Evolutionary conservation across 2,888 invertebrate species (phyloP), one percentile per base, ranked within the genome.

Genomic region (Archaeoteleia sp.): DNA sequence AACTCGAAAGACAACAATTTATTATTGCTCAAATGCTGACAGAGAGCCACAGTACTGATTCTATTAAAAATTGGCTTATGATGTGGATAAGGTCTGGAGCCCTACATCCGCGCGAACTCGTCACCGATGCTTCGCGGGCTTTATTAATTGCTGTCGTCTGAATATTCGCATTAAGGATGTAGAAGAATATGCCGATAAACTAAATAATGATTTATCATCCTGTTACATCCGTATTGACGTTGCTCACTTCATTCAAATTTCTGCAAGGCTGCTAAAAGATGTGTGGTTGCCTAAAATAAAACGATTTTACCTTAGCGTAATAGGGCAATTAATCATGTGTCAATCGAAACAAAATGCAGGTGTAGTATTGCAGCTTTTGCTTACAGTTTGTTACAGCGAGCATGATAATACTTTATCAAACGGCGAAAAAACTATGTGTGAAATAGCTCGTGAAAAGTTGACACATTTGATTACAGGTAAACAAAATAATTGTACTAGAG

Each of bases 21-120:
- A 49, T 69, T 9, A 65, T 74, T 5, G 42, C 49, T 4, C 71
- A 74, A 58, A 71, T 75, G 74, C 12, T 73, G 8, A 51, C 49
- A 1, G 74, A 73, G 42, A 12, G 46, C 5, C 71, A 75, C 7
- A 62, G 53, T 1, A 66, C 70, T 0, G 32, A 46, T n/a, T 34
- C 53, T 1, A 74, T 74, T 5, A 58, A 61, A n/a, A 39, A 32
- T 34, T 76, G 74, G 71, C 25, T 75, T 1, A 34, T 39, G 34
- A 53, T 62, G 23, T 67, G 74, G 69, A 20, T 60, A n/a, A 27
- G 49, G 32, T 40, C 34, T 9, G 74, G 70, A 8, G 65, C 68
- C 35, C 62, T 62, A 20, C 17, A 7, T 17, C 74, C 70, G 7
- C 57, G 43, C 7, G 71, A 75, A 58, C 62, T 72, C 1, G 62